Evolutionary conservation across 2,113 vertebrate genomes (phyloP).

Genomic region (Psittacula cyanocephala): DNA sequence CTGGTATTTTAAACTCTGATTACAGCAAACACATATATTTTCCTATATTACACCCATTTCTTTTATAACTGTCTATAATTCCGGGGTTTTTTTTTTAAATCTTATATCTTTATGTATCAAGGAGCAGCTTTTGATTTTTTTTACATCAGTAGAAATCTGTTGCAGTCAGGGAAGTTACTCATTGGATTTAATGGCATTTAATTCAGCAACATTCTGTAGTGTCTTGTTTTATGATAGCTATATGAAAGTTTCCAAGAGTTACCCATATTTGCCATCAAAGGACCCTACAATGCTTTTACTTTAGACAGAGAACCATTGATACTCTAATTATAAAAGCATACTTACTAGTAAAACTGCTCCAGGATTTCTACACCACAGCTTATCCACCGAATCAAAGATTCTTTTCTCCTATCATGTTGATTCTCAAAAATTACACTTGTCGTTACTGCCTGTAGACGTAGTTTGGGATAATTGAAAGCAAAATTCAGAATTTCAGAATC

Average conservation of each 20-base stretch:
- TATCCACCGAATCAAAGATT: constrained; percentile 45
- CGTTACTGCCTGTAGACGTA: constrained; percentile 25
- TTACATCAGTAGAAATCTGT: not conserved
- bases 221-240: not conserved
- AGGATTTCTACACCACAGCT: constrained; percentile 54
- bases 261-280: not conserved
- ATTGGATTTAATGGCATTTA: not conserved
- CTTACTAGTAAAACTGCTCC: constrained; percentile 37
- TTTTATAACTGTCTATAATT: not conserved
- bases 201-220: not conserved
- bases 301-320: constrained; percentile 19
- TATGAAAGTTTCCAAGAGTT: not conserved
- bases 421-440: constrained; percentile 9
- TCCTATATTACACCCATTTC: not conserved
- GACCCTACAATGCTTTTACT: not conserved
- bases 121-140: not conserved
- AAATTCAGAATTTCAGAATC: constrained; percentile 55
- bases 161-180: not conserved
- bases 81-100: not conserved
- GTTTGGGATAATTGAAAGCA: constrained; percentile 56
- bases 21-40: not conserved
- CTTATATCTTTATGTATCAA: not conserved
- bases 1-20: not conserved
- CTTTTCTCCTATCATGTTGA: constrained; percentile 39
- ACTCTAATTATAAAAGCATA: constrained; percentile 48